These are phyloP conservation scores for Agelaius phoeniceus DNA, from an alignment of 2,113 vertebrate species.

Conservation along the genomic window DNA sequence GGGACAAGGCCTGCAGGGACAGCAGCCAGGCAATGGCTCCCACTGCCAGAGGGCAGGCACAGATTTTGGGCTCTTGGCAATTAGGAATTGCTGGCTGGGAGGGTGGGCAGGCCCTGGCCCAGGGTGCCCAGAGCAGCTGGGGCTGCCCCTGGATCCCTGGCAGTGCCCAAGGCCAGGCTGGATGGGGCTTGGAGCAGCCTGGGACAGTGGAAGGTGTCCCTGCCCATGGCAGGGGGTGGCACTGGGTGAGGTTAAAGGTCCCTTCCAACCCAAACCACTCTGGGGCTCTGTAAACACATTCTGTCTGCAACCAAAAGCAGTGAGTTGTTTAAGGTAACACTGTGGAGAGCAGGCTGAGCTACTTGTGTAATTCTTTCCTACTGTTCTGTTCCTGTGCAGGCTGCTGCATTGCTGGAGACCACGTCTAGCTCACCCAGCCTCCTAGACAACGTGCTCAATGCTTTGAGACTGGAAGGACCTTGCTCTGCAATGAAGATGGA, in stretches of 20 bases:
- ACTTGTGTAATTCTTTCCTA: neutral
- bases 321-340: neutral
- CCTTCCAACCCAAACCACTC: neutral
- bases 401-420: conserved; percentile 58
- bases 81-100: rapidly evolving
- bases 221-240: neutral
- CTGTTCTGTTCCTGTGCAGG: conserved; percentile 67
- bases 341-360: neutral
- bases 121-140: neutral
- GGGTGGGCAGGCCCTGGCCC: neutral
- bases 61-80: neutral
- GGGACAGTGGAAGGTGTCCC: neutral
- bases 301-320: neutral
- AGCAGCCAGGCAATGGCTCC: neutral
- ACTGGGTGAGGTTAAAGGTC: too few species aligned
- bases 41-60: rapidly evolving
- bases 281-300: neutral
- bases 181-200: rapidly evolving
- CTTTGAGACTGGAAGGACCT: conserved; percentile 74
- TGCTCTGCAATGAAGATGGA: conserved; percentile 95
- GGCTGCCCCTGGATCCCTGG: neutral
- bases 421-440: conserved; percentile 25
- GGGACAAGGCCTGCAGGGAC: neutral
- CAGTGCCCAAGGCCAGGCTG: rapidly evolving
- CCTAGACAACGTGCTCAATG: conserved; percentile 73